Evolutionary conservation across 2,888 invertebrate species (phyloP).

Genomic region (Microctonus aethiopoides): DNA sequence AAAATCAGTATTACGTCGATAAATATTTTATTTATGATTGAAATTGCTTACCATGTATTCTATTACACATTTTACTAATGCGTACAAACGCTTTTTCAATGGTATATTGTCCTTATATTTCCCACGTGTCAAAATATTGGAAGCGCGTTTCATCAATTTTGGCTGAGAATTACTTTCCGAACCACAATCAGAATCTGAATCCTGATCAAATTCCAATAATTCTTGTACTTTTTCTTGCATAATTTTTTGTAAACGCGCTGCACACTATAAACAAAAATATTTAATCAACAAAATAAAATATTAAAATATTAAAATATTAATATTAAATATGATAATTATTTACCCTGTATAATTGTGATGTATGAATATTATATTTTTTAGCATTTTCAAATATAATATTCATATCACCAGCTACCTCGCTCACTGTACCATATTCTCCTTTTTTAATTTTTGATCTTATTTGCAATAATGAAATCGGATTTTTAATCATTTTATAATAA

Average conservation of each 20-base stretch:
- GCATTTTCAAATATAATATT: constrained; percentile 98
- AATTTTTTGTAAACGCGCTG: constrained; percentile 84
- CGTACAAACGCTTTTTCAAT: constrained; percentile 83
- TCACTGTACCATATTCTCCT: constrained; percentile 84
- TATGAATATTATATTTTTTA: constrained; percentile 85
- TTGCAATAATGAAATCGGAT: constrained; percentile 93
- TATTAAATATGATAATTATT: constrained; percentile 28
- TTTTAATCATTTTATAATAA: constrained; percentile 96
- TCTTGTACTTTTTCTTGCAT: constrained; percentile 86
- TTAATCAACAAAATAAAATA: neutral
- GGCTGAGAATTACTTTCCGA: constrained; percentile 61
- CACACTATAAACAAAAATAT: constrained; percentile 71
- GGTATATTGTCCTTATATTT: constrained; percentile 72
- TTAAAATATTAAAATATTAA: constrained; percentile 24
- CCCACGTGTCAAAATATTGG: constrained; percentile 65
- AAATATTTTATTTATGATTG: constrained; percentile 29
- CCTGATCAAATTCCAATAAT: constrained; percentile 74
- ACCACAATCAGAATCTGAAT: constrained; percentile 64
- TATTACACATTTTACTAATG: constrained; percentile 80
- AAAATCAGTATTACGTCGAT: neutral
- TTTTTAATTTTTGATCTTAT: constrained; percentile 86
- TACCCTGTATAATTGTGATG: constrained; percentile 85
- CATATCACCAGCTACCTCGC: constrained; percentile 92
- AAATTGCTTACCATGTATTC: constrained; percentile 73
- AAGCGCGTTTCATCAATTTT: constrained; percentile 63